A percentile compares a stretch with the other conserved stretches of the same genome.
Evolutionary conservation across 2,113 vertebrate species (phyloP).

Genomic region (Helogale parvula): DNA sequence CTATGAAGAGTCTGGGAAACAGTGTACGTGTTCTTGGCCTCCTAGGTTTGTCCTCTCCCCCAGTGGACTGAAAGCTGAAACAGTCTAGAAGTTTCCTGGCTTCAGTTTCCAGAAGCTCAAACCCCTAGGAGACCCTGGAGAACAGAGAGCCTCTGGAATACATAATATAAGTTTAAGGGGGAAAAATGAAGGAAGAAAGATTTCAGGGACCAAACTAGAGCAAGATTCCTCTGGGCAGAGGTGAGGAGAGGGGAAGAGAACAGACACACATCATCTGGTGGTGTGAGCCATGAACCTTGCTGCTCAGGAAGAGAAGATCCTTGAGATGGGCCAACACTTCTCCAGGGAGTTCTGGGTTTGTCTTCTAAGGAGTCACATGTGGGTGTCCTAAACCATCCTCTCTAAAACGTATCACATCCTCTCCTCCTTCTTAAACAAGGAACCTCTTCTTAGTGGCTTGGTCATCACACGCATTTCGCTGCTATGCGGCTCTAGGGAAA

Average conservation of each 20-base stretch:
- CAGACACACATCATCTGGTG: not conserved
- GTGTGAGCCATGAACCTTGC: not conserved
- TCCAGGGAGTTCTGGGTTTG: not conserved
- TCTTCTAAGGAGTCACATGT: not conserved
- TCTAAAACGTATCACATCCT: not conserved
- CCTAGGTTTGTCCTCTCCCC: not conserved
- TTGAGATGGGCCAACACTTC: not conserved
- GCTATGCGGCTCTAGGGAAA: not conserved
- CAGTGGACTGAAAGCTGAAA: not conserved
- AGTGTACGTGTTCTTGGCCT: not conserved
- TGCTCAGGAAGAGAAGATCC: not conserved
- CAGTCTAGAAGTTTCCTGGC: not conserved
- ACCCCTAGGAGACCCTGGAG: not conserved
- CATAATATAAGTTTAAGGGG: not conserved
- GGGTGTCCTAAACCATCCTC: not conserved
- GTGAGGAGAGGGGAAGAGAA: not conserved
- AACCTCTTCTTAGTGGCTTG: not conserved
- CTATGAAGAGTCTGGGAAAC: not conserved
- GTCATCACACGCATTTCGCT: not conserved
- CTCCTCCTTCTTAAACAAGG: not conserved
- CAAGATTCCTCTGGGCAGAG: not conserved
- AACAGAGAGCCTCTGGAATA: slow-evolving; percentile 11
- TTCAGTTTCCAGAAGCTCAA: slow-evolving; percentile 26
- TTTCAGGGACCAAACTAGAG: not conserved
- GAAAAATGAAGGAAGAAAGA: not conserved